Percentiles rank a stretch among this genome's conserved stretches.
Conservation (phyloP, 1,140 invertebrate genomes). For the Asbolus verrucosus region DNA sequence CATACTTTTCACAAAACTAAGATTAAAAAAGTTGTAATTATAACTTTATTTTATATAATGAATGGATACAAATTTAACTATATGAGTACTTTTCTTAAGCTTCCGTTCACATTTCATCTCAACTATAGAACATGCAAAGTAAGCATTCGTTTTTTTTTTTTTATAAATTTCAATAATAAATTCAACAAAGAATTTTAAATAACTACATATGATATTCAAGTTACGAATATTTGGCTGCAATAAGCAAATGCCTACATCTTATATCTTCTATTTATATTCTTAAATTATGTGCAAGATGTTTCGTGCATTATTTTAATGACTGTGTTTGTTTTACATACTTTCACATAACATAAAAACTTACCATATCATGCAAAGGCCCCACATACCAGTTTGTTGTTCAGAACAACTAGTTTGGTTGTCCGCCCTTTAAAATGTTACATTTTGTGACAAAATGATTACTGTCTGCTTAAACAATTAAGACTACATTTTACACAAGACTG, state of each 20-base stretch:
- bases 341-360: conserved; percentile 43
- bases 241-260: no score
- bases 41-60: no score
- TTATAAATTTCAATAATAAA: no score
- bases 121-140: conserved; percentile 10
- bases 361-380: conserved; percentile 48
- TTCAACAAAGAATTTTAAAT: no score
- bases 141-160: conserved; percentile 18
- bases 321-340: conserved; percentile 2
- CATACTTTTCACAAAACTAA: no score
- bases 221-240: no score
- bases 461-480: neutral
- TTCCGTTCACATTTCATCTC: neutral
- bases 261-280: conserved; percentile 2
- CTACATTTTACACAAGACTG: no score
- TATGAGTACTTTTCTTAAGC: no score
- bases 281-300: conserved; percentile 15
- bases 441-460: conserved; percentile 23
- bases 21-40: no score
- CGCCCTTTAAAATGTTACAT: conserved; percentile 42
- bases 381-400: conserved; percentile 49
- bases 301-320: conserved; percentile 12
- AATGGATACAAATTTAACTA: no score
- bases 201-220: no score
- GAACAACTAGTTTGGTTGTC: conserved; percentile 48